Percentiles rank a stretch among this genome's conserved stretches.
These are phyloP conservation scores for Hestina assimilis DNA, from an alignment of 1,140 invertebrate genomes.

Conservation along the genomic window DNA sequence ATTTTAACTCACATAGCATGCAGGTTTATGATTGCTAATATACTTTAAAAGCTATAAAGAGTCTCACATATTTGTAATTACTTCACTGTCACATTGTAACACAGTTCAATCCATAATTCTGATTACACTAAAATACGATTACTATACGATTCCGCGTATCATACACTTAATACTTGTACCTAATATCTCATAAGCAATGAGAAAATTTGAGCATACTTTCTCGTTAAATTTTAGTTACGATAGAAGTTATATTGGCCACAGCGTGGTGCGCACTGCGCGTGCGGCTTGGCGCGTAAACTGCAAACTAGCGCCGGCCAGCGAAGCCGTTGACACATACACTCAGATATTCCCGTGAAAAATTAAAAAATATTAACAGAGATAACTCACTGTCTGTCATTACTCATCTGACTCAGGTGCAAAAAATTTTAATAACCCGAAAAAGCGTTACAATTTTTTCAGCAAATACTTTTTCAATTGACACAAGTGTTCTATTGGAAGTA, in stretches of 20 bases:
- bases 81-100: constrained; percentile 17
- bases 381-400: constrained; percentile 49
- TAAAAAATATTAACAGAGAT: constrained; percentile 44
- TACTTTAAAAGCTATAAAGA: not conserved
- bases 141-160: no score
- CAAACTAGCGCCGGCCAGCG: constrained; percentile 40
- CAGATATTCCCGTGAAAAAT: constrained; percentile 37
- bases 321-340: constrained; percentile 46
- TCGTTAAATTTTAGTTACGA: constrained; percentile 56
- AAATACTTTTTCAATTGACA: not conserved
- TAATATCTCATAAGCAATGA: constrained; percentile 20
- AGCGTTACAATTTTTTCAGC: not conserved
- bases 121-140: no score
- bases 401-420: constrained; percentile 16
- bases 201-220: constrained; percentile 38
- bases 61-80: not conserved
- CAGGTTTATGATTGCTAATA: not conserved
- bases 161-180: constrained; percentile 18
- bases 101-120: not conserved
- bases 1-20: not conserved
- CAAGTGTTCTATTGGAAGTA: no score
- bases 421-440: constrained; percentile 11
- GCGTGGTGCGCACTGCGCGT: constrained; percentile 58
- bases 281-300: constrained; percentile 44
- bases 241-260: constrained; percentile 63